Percentiles rank a stretch among this genome's conserved stretches.
Conservation (phyloP, 1,140 invertebrate species). For the Ceratosolen solmsi region DNA sequence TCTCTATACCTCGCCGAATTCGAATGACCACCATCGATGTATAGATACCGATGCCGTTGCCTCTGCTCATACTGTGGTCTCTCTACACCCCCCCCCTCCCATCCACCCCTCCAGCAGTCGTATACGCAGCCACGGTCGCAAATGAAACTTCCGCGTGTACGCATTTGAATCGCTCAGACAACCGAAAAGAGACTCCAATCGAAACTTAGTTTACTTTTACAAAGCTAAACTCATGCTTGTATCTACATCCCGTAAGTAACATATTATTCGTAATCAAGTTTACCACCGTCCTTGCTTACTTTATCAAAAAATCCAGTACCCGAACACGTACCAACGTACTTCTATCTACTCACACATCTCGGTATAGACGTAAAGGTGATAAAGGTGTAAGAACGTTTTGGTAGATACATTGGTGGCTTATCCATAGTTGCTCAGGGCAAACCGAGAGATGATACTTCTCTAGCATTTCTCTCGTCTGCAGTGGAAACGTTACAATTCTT, state of each 20-base stretch:
- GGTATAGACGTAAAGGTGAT: background rate
- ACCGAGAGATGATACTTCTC: background rate
- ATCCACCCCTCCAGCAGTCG: background rate
- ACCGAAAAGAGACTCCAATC: constrained; percentile 55
- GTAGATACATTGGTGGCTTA: constrained; percentile 51
- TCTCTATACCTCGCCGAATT: background rate
- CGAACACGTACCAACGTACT: no score
- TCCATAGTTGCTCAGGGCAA: constrained; percentile 38
- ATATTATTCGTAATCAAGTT: background rate
- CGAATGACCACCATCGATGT: background rate
- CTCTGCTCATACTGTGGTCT: background rate
- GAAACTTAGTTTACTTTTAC: constrained; percentile 59
- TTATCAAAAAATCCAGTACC: constrained; percentile 44
- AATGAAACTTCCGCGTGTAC: constrained; percentile 50
- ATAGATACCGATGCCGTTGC: background rate
- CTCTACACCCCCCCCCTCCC: background rate
- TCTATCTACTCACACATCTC: background rate
- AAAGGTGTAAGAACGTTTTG: constrained; percentile 43
- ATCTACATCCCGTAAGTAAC: constrained; percentile 12
- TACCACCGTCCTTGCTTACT: constrained; percentile 38
- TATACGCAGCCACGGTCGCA: background rate
- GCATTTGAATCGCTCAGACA: constrained; percentile 48
- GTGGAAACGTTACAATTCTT: constrained; percentile 38
- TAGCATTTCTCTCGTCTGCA: constrained; percentile 5
- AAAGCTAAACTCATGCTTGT: constrained; percentile 45